Evolutionary conservation across 2,797 vertebrate species (phyloP).

Genomic region (Gambusia yucatana): DNA sequence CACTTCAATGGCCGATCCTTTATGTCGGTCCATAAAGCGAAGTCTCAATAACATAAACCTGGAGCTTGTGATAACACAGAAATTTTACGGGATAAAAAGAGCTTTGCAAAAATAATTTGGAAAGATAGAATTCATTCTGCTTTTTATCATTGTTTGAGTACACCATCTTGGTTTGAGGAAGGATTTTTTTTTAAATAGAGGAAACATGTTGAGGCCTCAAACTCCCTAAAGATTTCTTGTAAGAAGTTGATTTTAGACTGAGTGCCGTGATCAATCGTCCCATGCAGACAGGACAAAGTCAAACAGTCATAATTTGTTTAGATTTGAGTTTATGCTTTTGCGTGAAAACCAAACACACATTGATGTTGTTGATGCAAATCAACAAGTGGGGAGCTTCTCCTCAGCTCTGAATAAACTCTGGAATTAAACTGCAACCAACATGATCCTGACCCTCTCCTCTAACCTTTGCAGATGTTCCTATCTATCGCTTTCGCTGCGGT

Average conservation of each 20-base stretch:
- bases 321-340: neutral
- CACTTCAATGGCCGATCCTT: neutral
- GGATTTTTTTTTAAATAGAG: neutral
- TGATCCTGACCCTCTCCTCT: neutral
- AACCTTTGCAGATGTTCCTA: conserved; percentile 82
- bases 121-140: neutral
- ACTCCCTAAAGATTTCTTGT: neutral
- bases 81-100: neutral
- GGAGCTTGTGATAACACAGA: neutral
- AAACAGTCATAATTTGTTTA: neutral
- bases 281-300: neutral
- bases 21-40: neutral
- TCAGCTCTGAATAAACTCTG: neutral
- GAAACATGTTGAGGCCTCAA: neutral
- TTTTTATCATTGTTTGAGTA: neutral
- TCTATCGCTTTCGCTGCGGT: conserved; percentile 82
- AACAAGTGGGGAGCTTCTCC: neutral
- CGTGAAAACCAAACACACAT: neutral
- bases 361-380: neutral
- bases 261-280: neutral
- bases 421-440: neutral
- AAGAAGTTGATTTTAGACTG: neutral
- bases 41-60: neutral
- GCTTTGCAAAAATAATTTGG: neutral
- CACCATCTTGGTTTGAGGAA: neutral